Evolutionary conservation across 2,888 invertebrate species (phyloP).

Genomic region (Tenthredo distinguenda): DNA sequence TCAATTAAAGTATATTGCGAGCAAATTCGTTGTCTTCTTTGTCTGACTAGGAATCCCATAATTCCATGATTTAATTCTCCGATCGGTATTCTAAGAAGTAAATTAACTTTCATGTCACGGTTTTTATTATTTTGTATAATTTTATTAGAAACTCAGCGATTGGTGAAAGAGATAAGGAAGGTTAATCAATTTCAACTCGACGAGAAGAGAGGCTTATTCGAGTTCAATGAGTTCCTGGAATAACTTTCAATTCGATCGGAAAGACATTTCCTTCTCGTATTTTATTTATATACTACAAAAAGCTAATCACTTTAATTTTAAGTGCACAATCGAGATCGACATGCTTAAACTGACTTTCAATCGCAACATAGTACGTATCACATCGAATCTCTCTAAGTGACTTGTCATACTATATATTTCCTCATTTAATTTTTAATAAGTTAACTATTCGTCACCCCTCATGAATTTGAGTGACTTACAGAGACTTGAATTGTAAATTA

Average conservation of each 20-base stretch:
- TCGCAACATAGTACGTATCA: neutral
- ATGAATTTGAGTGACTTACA: neutral
- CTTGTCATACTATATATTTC: neutral
- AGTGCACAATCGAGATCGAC: neutral
- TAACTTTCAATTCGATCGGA: neutral
- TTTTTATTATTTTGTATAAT: neutral
- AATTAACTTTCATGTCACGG: neutral
- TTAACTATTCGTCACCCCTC: neutral
- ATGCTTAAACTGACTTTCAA: neutral
- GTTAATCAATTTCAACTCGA: neutral
- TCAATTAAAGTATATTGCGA: conserved; percentile 35
- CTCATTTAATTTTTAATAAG: neutral
- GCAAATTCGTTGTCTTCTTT: conserved; percentile 1
- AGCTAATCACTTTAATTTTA: neutral
- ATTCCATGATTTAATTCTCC: neutral
- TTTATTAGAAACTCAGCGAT: neutral
- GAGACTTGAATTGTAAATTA: neutral
- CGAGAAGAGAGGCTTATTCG: neutral
- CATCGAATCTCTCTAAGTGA: neutral
- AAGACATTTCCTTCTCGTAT: neutral
- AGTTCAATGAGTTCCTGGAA: neutral
- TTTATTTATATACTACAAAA: neutral
- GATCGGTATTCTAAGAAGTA: neutral
- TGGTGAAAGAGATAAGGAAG: neutral
- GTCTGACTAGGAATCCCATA: conserved; percentile 9